A percentile compares a stretch with the other conserved stretches of the same genome.
Evolutionary conservation across 2,113 vertebrate genomes (phyloP).

Genomic region (Cisticola juncidis): DNA sequence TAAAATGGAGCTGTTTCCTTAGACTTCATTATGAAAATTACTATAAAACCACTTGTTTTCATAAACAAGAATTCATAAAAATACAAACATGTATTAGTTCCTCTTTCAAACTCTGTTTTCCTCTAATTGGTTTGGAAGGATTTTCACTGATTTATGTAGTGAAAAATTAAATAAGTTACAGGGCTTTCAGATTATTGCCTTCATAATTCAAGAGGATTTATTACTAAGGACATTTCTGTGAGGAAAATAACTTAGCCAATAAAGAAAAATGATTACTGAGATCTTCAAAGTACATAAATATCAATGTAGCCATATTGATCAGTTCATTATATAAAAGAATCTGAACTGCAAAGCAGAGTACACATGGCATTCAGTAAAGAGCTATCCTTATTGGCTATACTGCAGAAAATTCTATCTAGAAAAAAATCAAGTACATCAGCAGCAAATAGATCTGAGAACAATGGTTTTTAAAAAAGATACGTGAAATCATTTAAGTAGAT

Average conservation of each 20-base stretch:
- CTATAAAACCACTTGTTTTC: not conserved
- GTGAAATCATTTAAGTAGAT: not conserved
- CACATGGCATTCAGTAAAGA: not conserved
- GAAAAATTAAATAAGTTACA: not conserved
- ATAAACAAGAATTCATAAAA: not conserved
- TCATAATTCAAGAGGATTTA: not conserved
- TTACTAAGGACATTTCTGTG: not conserved
- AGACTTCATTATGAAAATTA: not conserved
- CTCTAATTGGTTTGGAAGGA: not conserved
- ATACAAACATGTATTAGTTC: not conserved
- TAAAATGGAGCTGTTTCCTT: not conserved
- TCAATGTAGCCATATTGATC: not conserved
- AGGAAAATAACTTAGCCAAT: not conserved
- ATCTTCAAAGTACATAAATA: not conserved
- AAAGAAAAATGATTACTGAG: not conserved
- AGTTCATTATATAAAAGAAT: not conserved
- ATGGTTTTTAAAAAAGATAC: not conserved
- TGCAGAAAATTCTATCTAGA: not conserved
- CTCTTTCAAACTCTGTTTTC: not conserved
- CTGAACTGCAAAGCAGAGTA: not conserved
- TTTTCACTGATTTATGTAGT: not conserved
- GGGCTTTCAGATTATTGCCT: not conserved
- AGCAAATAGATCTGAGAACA: not conserved
- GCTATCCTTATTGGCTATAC: not conserved
- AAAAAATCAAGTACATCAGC: not conserved